Evolutionary conservation across 2,113 vertebrate genomes (phyloP).

Genomic region (Carassius auratus): DNA sequence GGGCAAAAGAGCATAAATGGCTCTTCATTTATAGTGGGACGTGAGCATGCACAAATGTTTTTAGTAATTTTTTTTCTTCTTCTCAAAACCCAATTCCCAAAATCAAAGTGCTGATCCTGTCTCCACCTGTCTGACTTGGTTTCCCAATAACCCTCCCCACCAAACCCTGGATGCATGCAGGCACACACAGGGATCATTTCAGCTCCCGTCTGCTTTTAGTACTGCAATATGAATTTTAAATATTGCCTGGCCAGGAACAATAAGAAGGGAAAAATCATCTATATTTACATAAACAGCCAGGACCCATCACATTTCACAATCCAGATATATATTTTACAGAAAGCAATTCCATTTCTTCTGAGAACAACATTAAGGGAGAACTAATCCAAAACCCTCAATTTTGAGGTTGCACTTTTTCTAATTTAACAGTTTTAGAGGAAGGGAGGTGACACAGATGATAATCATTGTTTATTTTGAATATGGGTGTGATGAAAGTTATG

Average conservation of each 20-base stretch:
- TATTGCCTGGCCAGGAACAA: slow-evolving; percentile 37
- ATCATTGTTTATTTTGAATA: slow-evolving; percentile 27
- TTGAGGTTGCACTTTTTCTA: slow-evolving; percentile 18
- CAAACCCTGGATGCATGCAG: slow-evolving; percentile 10
- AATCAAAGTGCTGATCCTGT: not conserved
- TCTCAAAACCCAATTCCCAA: not conserved
- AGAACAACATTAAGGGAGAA: not conserved
- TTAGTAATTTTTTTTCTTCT: no score
- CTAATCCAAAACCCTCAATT: slow-evolving; percentile 23
- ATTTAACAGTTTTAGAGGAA: not conserved
- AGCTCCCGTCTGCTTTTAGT: slow-evolving; percentile 36
- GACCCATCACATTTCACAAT: slow-evolving; percentile 15
- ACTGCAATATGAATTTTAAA: slow-evolving; percentile 44
- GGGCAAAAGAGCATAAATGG: slow-evolving; percentile 36
- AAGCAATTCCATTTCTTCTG: slow-evolving; percentile 26
- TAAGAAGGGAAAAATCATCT: slow-evolving; percentile 10
- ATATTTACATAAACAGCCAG: slow-evolving; percentile 31
- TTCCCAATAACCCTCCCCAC: not conserved
- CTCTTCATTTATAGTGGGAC: slow-evolving; percentile 37
- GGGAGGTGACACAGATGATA: not conserved
- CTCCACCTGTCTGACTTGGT: not conserved
- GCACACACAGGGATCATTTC: slow-evolving; percentile 25
- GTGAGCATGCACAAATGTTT: slow-evolving; percentile 6
- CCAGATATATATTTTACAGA: slow-evolving; percentile 27
- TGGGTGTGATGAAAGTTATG: slow-evolving; percentile 22